Conservation (phyloP, 2,113 vertebrate species). For the Pseudolaguvia tuberculata region DNA sequence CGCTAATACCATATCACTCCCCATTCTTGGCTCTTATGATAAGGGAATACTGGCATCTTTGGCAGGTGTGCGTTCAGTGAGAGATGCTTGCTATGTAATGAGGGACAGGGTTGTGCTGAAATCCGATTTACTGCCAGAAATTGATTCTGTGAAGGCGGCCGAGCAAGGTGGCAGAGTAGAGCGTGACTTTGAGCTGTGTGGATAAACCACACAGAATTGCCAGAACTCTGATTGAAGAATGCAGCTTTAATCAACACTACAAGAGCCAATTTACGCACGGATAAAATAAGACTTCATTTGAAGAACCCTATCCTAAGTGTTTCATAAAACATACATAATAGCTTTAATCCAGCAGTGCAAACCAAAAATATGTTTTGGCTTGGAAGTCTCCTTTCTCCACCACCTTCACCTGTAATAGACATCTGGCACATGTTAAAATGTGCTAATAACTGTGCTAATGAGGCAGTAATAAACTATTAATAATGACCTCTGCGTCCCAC, state of each 20-base stretch:
- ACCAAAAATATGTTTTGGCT: neutral
- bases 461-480: conserved; percentile 29
- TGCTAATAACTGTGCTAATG: conserved; percentile 13
- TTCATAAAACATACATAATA: conserved; percentile 28
- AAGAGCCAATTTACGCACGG: neutral
- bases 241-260: neutral
- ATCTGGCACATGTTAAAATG: neutral
- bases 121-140: conserved; percentile 43
- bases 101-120: conserved; percentile 51
- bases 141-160: conserved; percentile 26
- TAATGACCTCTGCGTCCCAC: conserved; percentile 30
- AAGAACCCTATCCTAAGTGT: neutral
- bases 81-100: conserved; percentile 60
- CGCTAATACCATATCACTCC: conserved; percentile 29
- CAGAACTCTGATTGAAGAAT: conserved; percentile 3
- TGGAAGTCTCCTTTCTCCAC: neutral
- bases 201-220: conserved; percentile 9
- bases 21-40: conserved; percentile 39
- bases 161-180: neutral
- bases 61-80: conserved; percentile 53
- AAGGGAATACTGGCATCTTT: conserved; percentile 58
- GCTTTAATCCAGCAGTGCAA: neutral
- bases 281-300: conserved; percentile 5
- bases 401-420: neutral
- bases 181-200: conserved; percentile 17